phyloP scores from a whole-genome alignment of 1,140 invertebrate species.

The Choristoneura fumiferana region DNA sequence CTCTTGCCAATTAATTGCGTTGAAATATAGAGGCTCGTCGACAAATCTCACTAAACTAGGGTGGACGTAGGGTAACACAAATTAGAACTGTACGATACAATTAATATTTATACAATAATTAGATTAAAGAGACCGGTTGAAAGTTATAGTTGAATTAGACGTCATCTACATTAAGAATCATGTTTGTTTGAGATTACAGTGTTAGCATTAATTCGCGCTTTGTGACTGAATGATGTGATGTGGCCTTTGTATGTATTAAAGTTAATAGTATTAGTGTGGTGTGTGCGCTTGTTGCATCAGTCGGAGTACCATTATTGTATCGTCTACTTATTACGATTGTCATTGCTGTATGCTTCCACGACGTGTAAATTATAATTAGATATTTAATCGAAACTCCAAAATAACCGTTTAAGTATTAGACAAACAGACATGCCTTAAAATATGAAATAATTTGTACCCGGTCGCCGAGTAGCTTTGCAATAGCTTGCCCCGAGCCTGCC shows the following conservation, averaged over 20 bases:
- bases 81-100: conserved; percentile 48
- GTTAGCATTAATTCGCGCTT: conserved; percentile 56
- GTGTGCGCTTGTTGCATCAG: conserved; percentile 70
- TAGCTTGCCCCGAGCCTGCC: conserved; percentile 45
- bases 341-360: conserved; percentile 53
- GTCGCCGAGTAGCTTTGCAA: conserved; percentile 42
- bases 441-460: conserved; percentile 37
- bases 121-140: conserved; percentile 38
- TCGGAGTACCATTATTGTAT: conserved; percentile 48
- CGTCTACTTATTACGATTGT: conserved; percentile 44
- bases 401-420: conserved; percentile 59
- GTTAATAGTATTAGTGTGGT: conserved; percentile 48
- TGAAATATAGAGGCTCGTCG: conserved; percentile 44
- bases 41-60: conserved; percentile 39
- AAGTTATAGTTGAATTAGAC: conserved; percentile 38
- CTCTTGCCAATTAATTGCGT: conserved; percentile 52
- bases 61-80: conserved; percentile 48
- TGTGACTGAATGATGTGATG: conserved; percentile 77
- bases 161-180: conserved; percentile 10
- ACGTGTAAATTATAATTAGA: conserved; percentile 49
- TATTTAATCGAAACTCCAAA: conserved; percentile 44
- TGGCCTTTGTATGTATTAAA: conserved; percentile 75
- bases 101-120: conserved; percentile 64
- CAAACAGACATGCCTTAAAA: conserved; percentile 59
- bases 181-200: conserved; percentile 24